Percentiles rank a stretch among this genome's conserved stretches.
Evolutionary conservation across 2,888 invertebrate species (phyloP).

Genomic region (Lasioglossum zephyrum): DNA sequence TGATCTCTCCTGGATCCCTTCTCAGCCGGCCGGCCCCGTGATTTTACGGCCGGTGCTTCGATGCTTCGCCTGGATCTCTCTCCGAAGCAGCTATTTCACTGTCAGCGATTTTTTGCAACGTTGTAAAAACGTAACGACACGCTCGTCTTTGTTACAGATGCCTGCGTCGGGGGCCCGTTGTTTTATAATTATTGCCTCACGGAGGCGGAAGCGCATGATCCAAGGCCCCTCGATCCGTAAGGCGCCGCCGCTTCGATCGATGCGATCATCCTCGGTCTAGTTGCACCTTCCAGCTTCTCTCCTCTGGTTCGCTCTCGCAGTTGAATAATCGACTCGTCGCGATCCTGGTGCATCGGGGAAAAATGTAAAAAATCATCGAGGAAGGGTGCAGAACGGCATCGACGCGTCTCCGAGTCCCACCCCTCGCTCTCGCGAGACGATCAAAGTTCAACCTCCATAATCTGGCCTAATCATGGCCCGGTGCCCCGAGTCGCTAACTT

Average conservation of each 20-base stretch:
- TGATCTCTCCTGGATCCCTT: conserved; percentile 52
- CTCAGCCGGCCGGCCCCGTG: conserved; percentile 17
- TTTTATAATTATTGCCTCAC: conserved; percentile 8
- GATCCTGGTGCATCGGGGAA: not conserved
- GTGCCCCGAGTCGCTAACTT: conserved; percentile 79
- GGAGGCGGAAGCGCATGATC: not conserved
- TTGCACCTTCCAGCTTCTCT: no score
- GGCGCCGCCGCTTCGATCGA: not conserved
- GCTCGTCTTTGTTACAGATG: conserved; percentile 39
- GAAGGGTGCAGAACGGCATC: conserved; percentile 37
- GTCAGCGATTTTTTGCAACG: conserved; percentile 43
- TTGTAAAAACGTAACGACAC: conserved; percentile 44
- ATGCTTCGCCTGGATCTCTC: conserved; percentile 19
- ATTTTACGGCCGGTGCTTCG: conserved; percentile 54
- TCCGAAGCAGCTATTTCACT: conserved; percentile 23
- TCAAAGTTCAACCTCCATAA: conserved; percentile 76
- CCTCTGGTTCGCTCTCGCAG: not conserved
- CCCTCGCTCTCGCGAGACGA: conserved; percentile 67
- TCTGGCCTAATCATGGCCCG: conserved; percentile 76
- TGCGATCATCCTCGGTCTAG: not conserved
- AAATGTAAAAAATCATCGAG: conserved; percentile 28
- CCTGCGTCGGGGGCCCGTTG: not conserved
- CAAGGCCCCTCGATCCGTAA: not conserved
- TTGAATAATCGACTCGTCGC: not conserved
- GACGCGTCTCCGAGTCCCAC: conserved; percentile 59